Conservation (phyloP, 2,797 vertebrate species). For the Meriones psammophilus region DNA sequence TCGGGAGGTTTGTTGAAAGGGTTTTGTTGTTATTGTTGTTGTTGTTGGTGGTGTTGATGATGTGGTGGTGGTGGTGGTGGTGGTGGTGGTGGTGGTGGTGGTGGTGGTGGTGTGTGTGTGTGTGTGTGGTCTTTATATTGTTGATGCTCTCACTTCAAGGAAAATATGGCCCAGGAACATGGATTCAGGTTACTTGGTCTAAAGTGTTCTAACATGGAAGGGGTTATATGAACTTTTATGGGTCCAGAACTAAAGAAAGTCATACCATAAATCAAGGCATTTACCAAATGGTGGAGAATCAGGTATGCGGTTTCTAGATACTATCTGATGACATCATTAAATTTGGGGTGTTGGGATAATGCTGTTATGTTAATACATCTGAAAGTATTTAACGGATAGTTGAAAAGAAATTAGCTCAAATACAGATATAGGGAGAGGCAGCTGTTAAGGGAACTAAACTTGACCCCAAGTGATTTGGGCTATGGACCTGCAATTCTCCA, state of each 20-base stretch:
- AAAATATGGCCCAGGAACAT: not conserved
- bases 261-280: not conserved
- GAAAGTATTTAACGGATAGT: not conserved
- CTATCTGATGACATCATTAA: not conserved
- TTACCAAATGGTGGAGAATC: not conserved
- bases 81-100: not conserved
- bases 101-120: not conserved
- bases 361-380: not conserved
- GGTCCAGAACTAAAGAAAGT: not conserved
- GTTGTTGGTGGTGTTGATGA: not conserved
- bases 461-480: not conserved
- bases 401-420: not conserved
- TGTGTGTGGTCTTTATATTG: not conserved
- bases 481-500: not conserved
- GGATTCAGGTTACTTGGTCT: not conserved
- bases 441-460: not conserved
- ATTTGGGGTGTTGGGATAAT: not conserved
- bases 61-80: not conserved
- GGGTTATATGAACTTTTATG: not conserved
- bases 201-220: not conserved
- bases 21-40: not conserved
- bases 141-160: not conserved
- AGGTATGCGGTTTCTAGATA: not conserved
- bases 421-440: not conserved
- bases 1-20: not conserved